Evolutionary conservation across 2,888 invertebrate genomes (phyloP).

Genomic region (Choristoneura rosaceana): DNA sequence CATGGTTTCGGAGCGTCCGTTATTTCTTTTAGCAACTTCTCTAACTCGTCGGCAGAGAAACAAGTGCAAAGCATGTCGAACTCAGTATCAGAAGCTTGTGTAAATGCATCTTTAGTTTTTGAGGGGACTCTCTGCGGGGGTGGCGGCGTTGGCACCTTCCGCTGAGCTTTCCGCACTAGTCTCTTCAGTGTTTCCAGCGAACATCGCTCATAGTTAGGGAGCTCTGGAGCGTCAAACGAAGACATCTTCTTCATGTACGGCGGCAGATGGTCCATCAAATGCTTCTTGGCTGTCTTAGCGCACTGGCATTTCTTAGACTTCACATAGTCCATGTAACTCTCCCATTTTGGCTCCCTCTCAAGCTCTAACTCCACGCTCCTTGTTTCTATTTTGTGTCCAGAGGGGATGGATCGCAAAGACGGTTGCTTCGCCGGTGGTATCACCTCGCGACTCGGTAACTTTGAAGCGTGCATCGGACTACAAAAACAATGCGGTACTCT

Average conservation of each 20-base stretch:
- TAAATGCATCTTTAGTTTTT: constrained; percentile 58
- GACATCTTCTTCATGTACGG: constrained; percentile 72
- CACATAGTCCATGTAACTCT: constrained; percentile 64
- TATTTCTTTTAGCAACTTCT: constrained; percentile 51
- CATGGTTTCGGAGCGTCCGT: constrained; percentile 14
- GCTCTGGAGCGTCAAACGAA: constrained; percentile 56
- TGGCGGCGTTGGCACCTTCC: constrained; percentile 47
- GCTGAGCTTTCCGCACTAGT: constrained; percentile 60
- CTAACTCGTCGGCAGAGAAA: constrained; percentile 63
- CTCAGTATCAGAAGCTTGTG: constrained; percentile 65
- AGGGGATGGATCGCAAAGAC: constrained; percentile 44
- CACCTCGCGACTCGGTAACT: constrained; percentile 34
- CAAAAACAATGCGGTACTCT: constrained; percentile 66
- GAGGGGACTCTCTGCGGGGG: constrained; percentile 47
- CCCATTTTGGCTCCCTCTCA: constrained; percentile 70
- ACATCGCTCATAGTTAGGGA: constrained; percentile 69
- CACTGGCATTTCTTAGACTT: constrained; percentile 63
- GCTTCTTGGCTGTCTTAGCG: constrained; percentile 65
- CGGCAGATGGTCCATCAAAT: constrained; percentile 69
- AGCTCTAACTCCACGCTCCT: constrained; percentile 58
- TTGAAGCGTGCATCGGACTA: constrained; percentile 50
- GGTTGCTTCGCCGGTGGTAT: constrained; percentile 38
- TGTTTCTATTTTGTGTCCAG: constrained; percentile 56
- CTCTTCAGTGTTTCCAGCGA: constrained; percentile 56
- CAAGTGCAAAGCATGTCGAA: constrained; percentile 68